Base-by-base conservation (phyloP, 2,113 vertebrate genomes). In the Phylloscopus whistleri region DNA sequence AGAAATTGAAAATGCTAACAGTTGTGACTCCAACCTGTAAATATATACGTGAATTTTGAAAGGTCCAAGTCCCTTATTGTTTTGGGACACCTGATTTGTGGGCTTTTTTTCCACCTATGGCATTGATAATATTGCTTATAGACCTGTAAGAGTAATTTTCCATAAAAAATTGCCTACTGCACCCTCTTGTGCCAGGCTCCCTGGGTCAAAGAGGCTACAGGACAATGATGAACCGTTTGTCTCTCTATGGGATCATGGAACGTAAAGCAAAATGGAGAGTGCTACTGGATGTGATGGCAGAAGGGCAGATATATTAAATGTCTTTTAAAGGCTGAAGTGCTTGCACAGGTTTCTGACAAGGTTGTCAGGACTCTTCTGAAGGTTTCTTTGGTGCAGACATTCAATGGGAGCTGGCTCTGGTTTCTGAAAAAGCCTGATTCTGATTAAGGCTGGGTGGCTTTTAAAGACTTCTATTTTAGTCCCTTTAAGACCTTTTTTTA, bases 181-280 rank as follows among this genome's bases (percentile, higher is more conserved):
- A 22, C 10, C 10, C 8, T 81, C 20, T 58, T 17, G 28, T 3
- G 4, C 14, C 41, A 74, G 41, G 16, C 41, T 44, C 4, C 8
- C n/a, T 28, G 37, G 39, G 49, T 39, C 55, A 84, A n/a, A 79
- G 28, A 49, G 19, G n/a, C 58, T 33, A 1, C 1, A 62, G 16
- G 14, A 35, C 43, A 44, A 26, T 4, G 67, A 62, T 13, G 31
- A 53, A 30, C 48, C 15, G 20, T 48, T 18, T 53, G 7, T 56
- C 10, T 63, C n/a, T 39, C 4, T 13, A 3, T 0, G 21, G 37
- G 43, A 58, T 30, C 31, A 30, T 0, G 56, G 46, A 62, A 46
- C 0, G 1, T 16, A 33, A n/a, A 56, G 55, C 6, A 16, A 13
- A 37, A n/a, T 7, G 28, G 10, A 0, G 9, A 52, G 20, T 41